phyloP scores from a whole-genome alignment of 2,113 vertebrate genomes.

The Glaucidium brasilianum region DNA sequence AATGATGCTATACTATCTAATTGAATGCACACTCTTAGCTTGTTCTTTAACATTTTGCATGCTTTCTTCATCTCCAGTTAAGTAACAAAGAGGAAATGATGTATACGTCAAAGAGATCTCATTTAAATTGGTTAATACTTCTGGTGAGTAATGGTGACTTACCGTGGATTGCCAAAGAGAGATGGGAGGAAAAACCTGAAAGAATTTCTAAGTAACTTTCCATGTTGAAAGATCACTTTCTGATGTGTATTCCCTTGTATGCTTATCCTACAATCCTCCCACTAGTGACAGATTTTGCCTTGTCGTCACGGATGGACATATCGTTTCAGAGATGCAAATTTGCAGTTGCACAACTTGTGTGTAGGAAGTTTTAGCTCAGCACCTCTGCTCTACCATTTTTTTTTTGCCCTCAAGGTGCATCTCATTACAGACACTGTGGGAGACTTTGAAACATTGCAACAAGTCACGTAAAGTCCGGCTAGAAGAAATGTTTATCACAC shows the following conservation, averaged over 20 bases:
- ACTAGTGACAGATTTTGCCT: not conserved
- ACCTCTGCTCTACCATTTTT: not conserved
- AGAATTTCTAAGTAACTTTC: not conserved
- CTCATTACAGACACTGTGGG: not conserved
- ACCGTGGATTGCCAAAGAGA: not conserved
- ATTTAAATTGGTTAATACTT: not conserved
- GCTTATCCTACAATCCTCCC: not conserved
- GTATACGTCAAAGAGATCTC: not conserved
- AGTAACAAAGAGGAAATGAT: not conserved
- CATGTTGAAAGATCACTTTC: constrained; percentile 2
- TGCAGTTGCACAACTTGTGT: not conserved
- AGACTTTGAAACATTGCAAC: not conserved
- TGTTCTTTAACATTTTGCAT: not conserved
- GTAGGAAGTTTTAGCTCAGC: not conserved
- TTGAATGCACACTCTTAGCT: not conserved
- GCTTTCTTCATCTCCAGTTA: not conserved
- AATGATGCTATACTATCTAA: not conserved
- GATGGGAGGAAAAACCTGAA: not conserved
- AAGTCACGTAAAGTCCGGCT: not conserved
- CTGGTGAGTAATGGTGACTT: not conserved
- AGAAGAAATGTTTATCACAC: not conserved
- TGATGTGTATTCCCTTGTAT: not conserved
- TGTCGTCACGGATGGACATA: accelerated
- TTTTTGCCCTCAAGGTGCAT: not conserved
- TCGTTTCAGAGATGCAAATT: not conserved